Evolutionary conservation across 1,140 invertebrate genomes (phyloP), one percentile per base, ranked within the genome.

Genomic region (Microplitis demolitor): DNA sequence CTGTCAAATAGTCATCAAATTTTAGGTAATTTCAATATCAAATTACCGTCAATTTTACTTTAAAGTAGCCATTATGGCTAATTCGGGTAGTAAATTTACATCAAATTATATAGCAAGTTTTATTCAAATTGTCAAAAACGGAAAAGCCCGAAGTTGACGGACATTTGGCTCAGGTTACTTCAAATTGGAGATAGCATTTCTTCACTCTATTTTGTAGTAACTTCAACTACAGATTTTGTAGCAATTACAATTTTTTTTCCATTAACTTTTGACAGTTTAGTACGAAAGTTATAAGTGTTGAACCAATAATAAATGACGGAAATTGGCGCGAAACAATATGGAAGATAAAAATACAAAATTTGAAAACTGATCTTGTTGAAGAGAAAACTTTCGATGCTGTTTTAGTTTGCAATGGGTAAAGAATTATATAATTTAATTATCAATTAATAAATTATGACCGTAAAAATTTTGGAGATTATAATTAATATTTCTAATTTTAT

Each of bases 341-440:
- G 88, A 72, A 75, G 6, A 78, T 90, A 1, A 78, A 73, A 64
- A 74, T 87, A 2, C 81, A 81, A 80, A 82, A 89, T 78, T 24
- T 90, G 4, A 78, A 80, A 64, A 87, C 74, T 24, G 78, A 84
- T 33, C 37, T 78, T 64, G 75, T 74, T 24, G 75, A 79, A 34
- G 78, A 78, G 14, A 76, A 82, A 31, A 71, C 72, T 45, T 91
- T 88, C 82, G 90, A 93, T 82, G 89, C 88, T 14, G 84, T 93
- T 14, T 88, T 93, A 76, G 81, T 93, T 35, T 93, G 92, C 78
- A 91, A 90, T 78, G 92, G 92, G 90, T 91, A 80, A 79, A 76
- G 71, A 37, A 3, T n/a, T 9, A 24, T 24, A 24, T 24, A n/a
- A n/a, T n/a, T n/a, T n/a, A n/a, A n/a, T n/a, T n/a, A n/a, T n/a